Evolutionary conservation across 2,888 invertebrate species (phyloP), one percentile per base, ranked within the genome.

Genomic region (Corythucha ciliata): DNA sequence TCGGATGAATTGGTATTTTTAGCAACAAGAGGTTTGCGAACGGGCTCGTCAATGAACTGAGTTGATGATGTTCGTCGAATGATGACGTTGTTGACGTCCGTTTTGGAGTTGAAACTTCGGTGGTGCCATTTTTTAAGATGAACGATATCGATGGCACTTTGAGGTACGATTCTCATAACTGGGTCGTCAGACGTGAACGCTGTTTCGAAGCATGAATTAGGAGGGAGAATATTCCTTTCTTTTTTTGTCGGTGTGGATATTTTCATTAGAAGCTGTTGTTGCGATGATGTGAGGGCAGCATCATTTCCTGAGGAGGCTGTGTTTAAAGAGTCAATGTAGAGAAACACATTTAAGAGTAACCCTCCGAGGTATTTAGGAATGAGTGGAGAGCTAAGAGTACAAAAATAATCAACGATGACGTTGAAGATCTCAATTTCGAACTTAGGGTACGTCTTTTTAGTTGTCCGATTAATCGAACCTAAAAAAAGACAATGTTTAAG

Each of bases 151-250:
- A 62, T 58, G 21, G 61, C 57, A 33, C 58, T 58, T 42, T 63
- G 62, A 18, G 64, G 63, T 18, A 67, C 61, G 18, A 68, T 62
- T 33, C 67, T 56, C 6, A 66, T 67, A 20, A 64, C 57, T 3
- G 68, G 68, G 48, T 63, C 62, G 24, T 64, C 65, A 14, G 65
- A 63, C n/a, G 63, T 65, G 55, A 68, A 68, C 14, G 65, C 67
- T 1, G 67, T 67, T 57, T 68, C 68, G 57, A 62, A 67, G 53
- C 64, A 64, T 18, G 63, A 61, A 42, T 63, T 59, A 10, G 61
- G 59, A n/a, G 61, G 59, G 6, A 59, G 50, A 5, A 47, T 24
- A 3, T 10, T 24, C 12, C 8, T n/a, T 10, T 14, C 26, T 26
- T 37, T 46, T 39, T 29, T 39, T 14, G n/a, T n/a, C 12, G 52